Base-by-base conservation (phyloP, 1,140 invertebrate species). In the Magallana gigas region DNA sequence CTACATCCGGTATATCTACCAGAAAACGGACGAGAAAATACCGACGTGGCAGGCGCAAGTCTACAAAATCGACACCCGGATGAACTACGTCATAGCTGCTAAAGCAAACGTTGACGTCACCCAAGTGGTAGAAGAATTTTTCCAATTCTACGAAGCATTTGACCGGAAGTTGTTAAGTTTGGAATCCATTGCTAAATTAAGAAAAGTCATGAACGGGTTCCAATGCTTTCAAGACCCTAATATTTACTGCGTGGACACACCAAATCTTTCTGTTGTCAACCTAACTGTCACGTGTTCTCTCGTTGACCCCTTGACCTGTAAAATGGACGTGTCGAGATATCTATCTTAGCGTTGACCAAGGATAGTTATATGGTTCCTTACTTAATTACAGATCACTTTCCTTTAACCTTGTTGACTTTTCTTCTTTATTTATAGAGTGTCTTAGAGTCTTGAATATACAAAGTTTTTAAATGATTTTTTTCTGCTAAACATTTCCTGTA, bases 171-270 rank as follows among this genome's bases (percentile, higher is more conserved):
- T 29, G 14, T 11, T 76, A 29, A 76, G 68, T 9, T 12, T 76
- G 23, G 68, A 76, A 36, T 29, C 8, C 23, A 76, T 76, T 36
- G 68, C 68, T 4, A 12, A 18, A 9, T 23, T 76, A 23, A 11
- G 23, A 29, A 76, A 76, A 29, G 2, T 76, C 23, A 6, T 76
- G 5, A 8, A 76, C 12, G 23, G 23, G 29, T 76, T 76, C 36
- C 11, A 29, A 23, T 11, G 68, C 11, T 76, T 76, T 11, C 23
- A 23, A 8, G 68, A 76, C 8, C 68, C 68, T 9, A 8, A 76
- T 76, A 76, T 76, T 5, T 76, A 76, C 68, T 76, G 68, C 68
- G 12, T 76, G 68, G 14, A 76, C 29, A 76, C 68, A 29, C 18
- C 18, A 8, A 18, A 8, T 76, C 18, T 76, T 12, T 36, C 18